Conservation (phyloP, 2,113 vertebrate genomes). For the Rhinoderma darwinii region DNA sequence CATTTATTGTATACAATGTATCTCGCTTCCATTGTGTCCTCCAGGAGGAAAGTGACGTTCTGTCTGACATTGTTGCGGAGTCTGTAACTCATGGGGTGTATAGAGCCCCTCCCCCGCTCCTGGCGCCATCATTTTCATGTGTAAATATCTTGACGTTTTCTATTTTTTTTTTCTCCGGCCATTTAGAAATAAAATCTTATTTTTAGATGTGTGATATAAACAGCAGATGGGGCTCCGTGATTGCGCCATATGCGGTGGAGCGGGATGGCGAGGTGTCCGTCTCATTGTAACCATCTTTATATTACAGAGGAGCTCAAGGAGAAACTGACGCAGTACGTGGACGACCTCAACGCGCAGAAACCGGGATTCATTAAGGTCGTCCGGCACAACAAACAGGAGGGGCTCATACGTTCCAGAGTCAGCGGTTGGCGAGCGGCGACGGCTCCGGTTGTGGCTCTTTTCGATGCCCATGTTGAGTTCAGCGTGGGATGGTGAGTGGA, state of each 20-base stretch:
- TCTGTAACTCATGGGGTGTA: accelerated
- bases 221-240: slow-evolving; percentile 4
- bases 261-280: not conserved
- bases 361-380: slow-evolving; percentile 93
- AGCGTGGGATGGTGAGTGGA: slow-evolving; percentile 88
- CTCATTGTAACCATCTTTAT: slow-evolving; percentile 7
- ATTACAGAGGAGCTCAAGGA: slow-evolving; percentile 89
- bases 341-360: slow-evolving; percentile 82
- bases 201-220: not conserved
- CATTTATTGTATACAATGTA: not conserved
- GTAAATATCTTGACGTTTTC: not conserved
- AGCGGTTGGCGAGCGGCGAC: slow-evolving; percentile 93
- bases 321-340: slow-evolving; percentile 87
- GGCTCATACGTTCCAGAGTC: slow-evolving; percentile 93
- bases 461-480: slow-evolving; percentile 97
- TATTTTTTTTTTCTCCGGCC: not conserved
- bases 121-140: not conserved
- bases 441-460: slow-evolving; percentile 92
- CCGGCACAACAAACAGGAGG: slow-evolving; percentile 90
- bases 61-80: not conserved
- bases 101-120: not conserved
- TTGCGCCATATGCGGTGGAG: not conserved
- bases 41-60: too few species aligned
- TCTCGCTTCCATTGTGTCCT: not conserved
- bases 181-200: not conserved